Conservation (phyloP, 2,888 invertebrate species). For the Drosophila ezoana region DNA sequence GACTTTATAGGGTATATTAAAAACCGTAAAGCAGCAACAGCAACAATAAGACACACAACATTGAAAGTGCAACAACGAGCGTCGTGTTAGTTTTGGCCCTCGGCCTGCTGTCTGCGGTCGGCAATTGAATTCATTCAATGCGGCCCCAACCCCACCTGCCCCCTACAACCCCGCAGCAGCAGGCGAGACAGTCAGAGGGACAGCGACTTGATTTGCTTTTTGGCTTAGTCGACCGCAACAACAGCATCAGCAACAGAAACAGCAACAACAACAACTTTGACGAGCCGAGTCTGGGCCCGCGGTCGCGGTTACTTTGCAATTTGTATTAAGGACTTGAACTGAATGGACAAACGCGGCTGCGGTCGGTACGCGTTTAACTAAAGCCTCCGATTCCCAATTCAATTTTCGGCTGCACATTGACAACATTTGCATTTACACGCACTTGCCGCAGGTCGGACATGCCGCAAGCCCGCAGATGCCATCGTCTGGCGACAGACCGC, state of each 20-base stretch:
- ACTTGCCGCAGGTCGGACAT: slow-evolving; percentile 69
- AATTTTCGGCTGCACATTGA: slow-evolving; percentile 74
- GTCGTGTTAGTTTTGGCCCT: slow-evolving; percentile 67
- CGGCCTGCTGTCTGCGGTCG: slow-evolving; percentile 68
- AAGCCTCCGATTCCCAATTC: slow-evolving; percentile 54
- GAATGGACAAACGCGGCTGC: slow-evolving; percentile 50
- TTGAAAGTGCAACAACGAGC: slow-evolving; percentile 67
- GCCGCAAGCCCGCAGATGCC: slow-evolving; percentile 54
- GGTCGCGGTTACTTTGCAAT: slow-evolving; percentile 83
- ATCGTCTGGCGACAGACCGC: slow-evolving; percentile 17
- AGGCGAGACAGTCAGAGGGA: slow-evolving; percentile 37
- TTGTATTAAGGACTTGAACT: slow-evolving; percentile 77
- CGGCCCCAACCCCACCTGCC: slow-evolving; percentile 10
- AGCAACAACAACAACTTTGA: slow-evolving; percentile 47
- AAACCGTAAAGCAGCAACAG: slow-evolving; percentile 16
- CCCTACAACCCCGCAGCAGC: not conserved
- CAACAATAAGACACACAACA: slow-evolving; percentile 38
- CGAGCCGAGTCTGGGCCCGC: slow-evolving; percentile 33
- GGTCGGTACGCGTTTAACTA: slow-evolving; percentile 68
- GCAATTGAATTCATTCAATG: slow-evolving; percentile 78
- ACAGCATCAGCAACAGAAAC: slow-evolving; percentile 36
- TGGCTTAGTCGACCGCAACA: slow-evolving; percentile 73
- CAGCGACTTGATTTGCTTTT: slow-evolving; percentile 67
- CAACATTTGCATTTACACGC: slow-evolving; percentile 76
- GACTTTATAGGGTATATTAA: slow-evolving; percentile 29